Base-by-base conservation (phyloP, 2,888 invertebrate genomes). In the Horisme vitalbata region DNA sequence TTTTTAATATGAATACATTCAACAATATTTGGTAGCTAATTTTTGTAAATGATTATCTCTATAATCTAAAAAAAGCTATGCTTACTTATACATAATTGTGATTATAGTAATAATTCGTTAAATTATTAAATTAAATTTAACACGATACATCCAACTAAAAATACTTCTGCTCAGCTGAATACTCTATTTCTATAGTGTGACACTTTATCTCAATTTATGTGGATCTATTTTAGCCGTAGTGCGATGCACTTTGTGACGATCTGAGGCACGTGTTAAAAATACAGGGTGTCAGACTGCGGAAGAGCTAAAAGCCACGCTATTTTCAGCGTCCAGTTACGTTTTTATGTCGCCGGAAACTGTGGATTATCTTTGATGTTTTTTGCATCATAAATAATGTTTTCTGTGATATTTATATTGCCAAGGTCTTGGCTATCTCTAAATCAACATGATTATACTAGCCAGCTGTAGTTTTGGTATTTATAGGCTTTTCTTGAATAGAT, bases 221-320 rank as follows among this genome's bases (percentile, higher is more conserved):
- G 52, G 61, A 61, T 61, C 79, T 82, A 81, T 80, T 83, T 78
- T 52, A 46, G 57, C 55, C 55, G 60, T 69, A 77, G 82, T 71
- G 70, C 81, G 69, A 75, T 83, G 84, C 83, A 78, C 83, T 82
- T 71, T 71, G 68, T 13, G 34, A 34, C 26, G 11, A 14, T 6
- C 58, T 60, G 65, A 69, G 58, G 61, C 51, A 58, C 32, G 31
- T 30, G 8, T 39, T 34, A 33, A 47, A 47, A 24, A 34, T 34
- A 39, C 14, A 13, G n/a, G 26, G 34, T 46, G 8, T 12, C 28
- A 21, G 26, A 28, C 28, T 37, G 28, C 47, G 47, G 41, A 48
- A 41, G 28, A 34, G 18, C 37, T 43, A 27, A 31, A 30, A 18
- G 24, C 30, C 4, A 31, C 12, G 30, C 26, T 37, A 44, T 44